These are phyloP conservation scores for Asobara japonica DNA, from an alignment of 1,140 invertebrate genomes.

Conservation along the genomic window DNA sequence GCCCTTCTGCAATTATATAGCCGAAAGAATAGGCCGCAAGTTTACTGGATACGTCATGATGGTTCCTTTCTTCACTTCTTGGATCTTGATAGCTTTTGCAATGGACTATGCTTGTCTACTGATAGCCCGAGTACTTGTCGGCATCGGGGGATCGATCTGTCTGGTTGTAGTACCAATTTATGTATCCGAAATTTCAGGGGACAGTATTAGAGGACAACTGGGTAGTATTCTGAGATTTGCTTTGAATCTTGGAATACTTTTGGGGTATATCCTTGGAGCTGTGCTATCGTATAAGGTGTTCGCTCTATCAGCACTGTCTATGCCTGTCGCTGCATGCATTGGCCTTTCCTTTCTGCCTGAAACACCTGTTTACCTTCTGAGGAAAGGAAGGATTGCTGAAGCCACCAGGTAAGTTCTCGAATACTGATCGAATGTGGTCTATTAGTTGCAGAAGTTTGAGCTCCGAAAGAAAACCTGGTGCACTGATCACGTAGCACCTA, in stretches of 20 bases:
- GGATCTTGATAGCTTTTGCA: conserved; percentile 60
- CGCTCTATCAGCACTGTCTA: conserved; percentile 56
- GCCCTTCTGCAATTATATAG: conserved; percentile 46
- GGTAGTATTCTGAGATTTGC: conserved; percentile 66
- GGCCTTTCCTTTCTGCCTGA: conserved; percentile 70
- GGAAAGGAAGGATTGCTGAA: conserved; percentile 50
- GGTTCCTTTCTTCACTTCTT: conserved; percentile 48
- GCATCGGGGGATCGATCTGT: conserved; percentile 65
- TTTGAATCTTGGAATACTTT: conserved; percentile 70
- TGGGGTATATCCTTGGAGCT: conserved; percentile 69
- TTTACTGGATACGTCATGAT: conserved; percentile 47
- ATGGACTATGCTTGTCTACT: conserved; percentile 49
- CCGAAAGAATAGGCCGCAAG: conserved; percentile 62
- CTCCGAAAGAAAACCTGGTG: no score
- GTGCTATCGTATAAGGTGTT: conserved; percentile 64
- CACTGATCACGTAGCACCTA: no score
- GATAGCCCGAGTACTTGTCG: conserved; percentile 56
- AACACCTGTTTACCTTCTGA: conserved; percentile 66
- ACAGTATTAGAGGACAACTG: conserved; percentile 67
- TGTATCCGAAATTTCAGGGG: conserved; percentile 69
- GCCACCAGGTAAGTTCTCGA: conserved; percentile 60
- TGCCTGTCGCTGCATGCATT: conserved; percentile 63
- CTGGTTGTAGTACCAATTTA: conserved; percentile 69
- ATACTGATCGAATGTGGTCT: no score
- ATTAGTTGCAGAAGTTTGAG: conserved; percentile 41